Evolutionary conservation across 2,888 invertebrate genomes (phyloP).

Genomic region (Brachypterus glaber): DNA sequence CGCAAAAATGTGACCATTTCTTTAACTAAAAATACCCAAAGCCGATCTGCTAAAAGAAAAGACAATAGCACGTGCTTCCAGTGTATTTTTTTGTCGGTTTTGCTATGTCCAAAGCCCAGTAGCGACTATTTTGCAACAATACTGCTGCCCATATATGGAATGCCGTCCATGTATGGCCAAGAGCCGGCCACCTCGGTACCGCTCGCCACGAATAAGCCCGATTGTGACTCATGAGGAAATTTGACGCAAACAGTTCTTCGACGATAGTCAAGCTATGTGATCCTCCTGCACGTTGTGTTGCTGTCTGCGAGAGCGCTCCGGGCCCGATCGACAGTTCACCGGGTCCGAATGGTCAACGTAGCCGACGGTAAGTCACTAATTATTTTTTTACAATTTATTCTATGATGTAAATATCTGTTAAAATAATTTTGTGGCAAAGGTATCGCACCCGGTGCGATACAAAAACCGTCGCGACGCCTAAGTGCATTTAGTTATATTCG

Average conservation of each 20-base stretch:
- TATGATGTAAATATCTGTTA: too few species aligned
- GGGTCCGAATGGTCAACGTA: neutral
- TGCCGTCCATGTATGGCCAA: conserved; percentile 37
- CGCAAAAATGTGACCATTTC: conserved; percentile 23
- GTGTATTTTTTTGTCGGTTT: conserved; percentile 20
- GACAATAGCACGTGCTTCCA: conserved; percentile 38
- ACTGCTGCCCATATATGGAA: conserved; percentile 34
- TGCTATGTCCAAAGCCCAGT: conserved; percentile 31
- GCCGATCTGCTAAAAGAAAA: conserved; percentile 23
- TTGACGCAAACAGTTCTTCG: conserved; percentile 31
- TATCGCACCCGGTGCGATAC: too few species aligned
- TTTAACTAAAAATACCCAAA: conserved; percentile 21
- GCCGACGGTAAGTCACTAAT: too few species aligned
- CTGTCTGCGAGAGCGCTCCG: neutral
- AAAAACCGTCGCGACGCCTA: too few species aligned
- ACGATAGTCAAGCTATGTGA: conserved; percentile 27
- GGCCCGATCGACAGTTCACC: neutral
- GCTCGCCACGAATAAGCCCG: conserved; percentile 28
- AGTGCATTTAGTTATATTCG: too few species aligned
- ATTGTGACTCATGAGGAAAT: conserved; percentile 31
- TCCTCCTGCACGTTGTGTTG: conserved; percentile 7
- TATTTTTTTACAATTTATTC: too few species aligned
- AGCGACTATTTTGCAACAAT: conserved; percentile 31
- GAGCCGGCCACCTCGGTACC: conserved; percentile 21
- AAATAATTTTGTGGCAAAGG: too few species aligned